Evolutionary conservation across 1,140 invertebrate genomes (phyloP).

Genomic region (Hyposmocoma kahamanoa): DNA sequence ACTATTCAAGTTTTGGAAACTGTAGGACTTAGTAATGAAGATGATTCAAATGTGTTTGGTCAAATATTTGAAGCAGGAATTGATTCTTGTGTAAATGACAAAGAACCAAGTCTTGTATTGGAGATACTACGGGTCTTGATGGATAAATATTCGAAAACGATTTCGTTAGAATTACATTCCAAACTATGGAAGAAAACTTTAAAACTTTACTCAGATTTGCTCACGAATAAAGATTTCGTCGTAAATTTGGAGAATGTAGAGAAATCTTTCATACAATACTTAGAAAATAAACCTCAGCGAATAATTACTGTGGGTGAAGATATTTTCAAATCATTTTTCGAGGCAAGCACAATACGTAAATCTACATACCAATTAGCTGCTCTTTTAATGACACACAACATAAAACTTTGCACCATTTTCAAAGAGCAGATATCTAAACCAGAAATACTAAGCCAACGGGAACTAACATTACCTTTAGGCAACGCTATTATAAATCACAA

Average conservation of each 20-base stretch:
- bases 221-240: slow-evolving; percentile 46
- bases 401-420: slow-evolving; percentile 60
- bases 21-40: slow-evolving; percentile 45
- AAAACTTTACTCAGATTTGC: slow-evolving; percentile 48
- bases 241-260: slow-evolving; percentile 73
- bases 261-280: slow-evolving; percentile 69
- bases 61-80: slow-evolving; percentile 46
- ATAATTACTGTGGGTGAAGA: slow-evolving; percentile 60
- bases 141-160: slow-evolving; percentile 46
- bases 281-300: slow-evolving; percentile 75
- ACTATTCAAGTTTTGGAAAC: slow-evolving; percentile 44
- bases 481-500: slow-evolving; percentile 60
- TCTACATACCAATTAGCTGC: slow-evolving; percentile 66
- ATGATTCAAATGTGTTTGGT: slow-evolving; percentile 43
- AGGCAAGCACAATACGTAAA: slow-evolving; percentile 65
- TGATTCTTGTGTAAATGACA: slow-evolving; percentile 48
- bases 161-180: slow-evolving; percentile 31
- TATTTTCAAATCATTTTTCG: slow-evolving; percentile 67
- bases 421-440: slow-evolving; percentile 52
- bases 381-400: slow-evolving; percentile 68
- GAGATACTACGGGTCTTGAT: slow-evolving; percentile 52
- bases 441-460: slow-evolving; percentile 69
- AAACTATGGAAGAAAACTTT: slow-evolving; percentile 42
- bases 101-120: slow-evolving; percentile 56
- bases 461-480: slow-evolving; percentile 75